Conservation (phyloP, 2,797 vertebrate genomes). For the Zalophus californianus region DNA sequence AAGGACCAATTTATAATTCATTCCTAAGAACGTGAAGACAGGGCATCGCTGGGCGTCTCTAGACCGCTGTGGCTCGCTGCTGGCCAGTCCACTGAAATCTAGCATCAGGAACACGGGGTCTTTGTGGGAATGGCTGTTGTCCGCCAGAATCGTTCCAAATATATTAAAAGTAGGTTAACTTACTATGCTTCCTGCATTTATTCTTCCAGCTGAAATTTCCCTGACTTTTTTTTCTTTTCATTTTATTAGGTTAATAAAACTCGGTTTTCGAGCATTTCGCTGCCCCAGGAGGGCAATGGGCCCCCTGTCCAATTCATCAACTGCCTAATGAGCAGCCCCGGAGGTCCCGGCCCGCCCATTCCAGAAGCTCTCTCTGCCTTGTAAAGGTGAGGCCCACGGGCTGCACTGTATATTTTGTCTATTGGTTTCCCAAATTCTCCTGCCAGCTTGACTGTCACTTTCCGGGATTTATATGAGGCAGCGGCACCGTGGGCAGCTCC, state of each 20-base stretch:
- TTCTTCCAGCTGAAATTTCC: slow-evolving; percentile 64
- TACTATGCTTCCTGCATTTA: neutral
- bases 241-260: slow-evolving; percentile 88
- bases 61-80: accelerated
- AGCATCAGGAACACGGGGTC: accelerated
- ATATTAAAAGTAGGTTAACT: neutral
- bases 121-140: neutral
- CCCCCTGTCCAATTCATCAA: slow-evolving; percentile 79
- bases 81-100: neutral
- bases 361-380: slow-evolving; percentile 72
- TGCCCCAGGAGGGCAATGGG: slow-evolving; percentile 59
- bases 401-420: slow-evolving; percentile 68
- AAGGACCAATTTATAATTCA: neutral
- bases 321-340: slow-evolving; percentile 69
- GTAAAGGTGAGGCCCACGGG: slow-evolving; percentile 59
- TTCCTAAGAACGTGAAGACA: accelerated
- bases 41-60: accelerated
- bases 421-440: slow-evolving; percentile 47
- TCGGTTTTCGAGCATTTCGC: slow-evolving; percentile 78
- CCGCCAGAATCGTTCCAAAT: neutral
- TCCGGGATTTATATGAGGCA: neutral
- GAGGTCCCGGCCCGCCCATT: slow-evolving; percentile 51
- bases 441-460: neutral
- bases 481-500: accelerated
- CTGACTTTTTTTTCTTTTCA: slow-evolving; percentile 37